Evolutionary conservation across 2,888 invertebrate genomes (phyloP).

Genomic region (Anthrax anthrax): DNA sequence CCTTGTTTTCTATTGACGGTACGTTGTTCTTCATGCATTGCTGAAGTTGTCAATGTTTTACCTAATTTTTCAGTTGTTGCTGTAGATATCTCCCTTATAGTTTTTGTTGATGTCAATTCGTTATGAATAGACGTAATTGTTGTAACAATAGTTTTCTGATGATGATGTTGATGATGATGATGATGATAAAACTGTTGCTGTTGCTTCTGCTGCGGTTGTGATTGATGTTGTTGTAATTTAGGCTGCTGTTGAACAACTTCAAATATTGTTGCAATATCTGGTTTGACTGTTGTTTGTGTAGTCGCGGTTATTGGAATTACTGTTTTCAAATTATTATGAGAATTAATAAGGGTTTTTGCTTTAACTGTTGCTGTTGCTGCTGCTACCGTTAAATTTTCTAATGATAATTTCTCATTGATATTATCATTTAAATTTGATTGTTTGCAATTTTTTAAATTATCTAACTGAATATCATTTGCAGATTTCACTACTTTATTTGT

Average conservation of each 20-base stretch:
- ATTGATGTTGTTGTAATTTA: conserved; percentile 3
- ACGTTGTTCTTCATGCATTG: conserved; percentile 3
- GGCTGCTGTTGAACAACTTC: background rate
- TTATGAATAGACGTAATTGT: background rate
- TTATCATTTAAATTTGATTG: background rate
- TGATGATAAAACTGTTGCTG: background rate
- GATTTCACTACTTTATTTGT: background rate
- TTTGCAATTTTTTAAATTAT: background rate
- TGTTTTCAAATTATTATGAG: no score
- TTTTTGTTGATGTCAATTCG: background rate
- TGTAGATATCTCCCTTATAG: background rate
- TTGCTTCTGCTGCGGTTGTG: conserved; percentile 1
- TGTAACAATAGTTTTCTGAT: background rate
- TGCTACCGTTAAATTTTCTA: background rate
- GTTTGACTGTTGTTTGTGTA: background rate
- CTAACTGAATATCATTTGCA: background rate
- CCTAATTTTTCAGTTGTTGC: conserved; percentile 1
- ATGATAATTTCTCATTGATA: background rate
- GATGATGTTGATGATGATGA: conserved; percentile 4
- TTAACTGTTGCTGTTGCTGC: background rate
- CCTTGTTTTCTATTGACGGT: conserved; percentile 1
- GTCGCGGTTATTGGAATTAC: background rate
- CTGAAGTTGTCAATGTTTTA: background rate
- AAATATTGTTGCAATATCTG: background rate
- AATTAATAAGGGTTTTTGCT: no score